phyloP scores from a whole-genome alignment of 2,888 invertebrate genomes.

The Archips xylosteana region DNA sequence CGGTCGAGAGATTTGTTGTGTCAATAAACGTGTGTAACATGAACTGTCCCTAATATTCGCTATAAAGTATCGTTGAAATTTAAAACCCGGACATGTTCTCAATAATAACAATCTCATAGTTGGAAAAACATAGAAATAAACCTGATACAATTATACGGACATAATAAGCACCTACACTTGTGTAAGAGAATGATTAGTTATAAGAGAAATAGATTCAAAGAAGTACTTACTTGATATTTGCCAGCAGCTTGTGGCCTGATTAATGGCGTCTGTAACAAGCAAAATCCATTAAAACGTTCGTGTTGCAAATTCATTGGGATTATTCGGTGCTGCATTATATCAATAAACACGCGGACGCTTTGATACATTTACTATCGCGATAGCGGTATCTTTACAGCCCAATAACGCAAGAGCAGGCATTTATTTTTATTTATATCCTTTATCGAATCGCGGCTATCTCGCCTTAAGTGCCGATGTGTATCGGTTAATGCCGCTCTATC shows the following conservation, averaged over 20 bases:
- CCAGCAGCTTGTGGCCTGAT: slow-evolving; percentile 28
- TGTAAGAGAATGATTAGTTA: neutral
- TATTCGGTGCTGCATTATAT: slow-evolving; percentile 58
- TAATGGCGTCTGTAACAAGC: slow-evolving; percentile 38
- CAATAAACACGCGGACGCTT: slow-evolving; percentile 63
- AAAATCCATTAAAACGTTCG: slow-evolving; percentile 39
- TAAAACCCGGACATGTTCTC: neutral
- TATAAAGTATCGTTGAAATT: neutral
- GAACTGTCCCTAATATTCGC: neutral
- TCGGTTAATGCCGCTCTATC: slow-evolving; percentile 74
- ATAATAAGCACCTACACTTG: neutral
- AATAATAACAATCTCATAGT: neutral
- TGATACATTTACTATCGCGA: slow-evolving; percentile 62
- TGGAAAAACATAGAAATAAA: neutral
- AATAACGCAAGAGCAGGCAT: slow-evolving; percentile 70
- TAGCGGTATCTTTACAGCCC: slow-evolving; percentile 76
- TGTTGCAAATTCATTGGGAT: slow-evolving; percentile 54
- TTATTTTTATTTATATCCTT: slow-evolving; percentile 79
- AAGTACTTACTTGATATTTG: slow-evolving; percentile 25
- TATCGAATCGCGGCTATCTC: slow-evolving; percentile 69
- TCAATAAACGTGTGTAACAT: neutral
- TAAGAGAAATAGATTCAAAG: slow-evolving; percentile 14
- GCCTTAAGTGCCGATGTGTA: slow-evolving; percentile 78
- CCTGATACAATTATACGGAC: neutral
- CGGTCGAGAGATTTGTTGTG: slow-evolving; percentile 1